phyloP scores from a whole-genome alignment of 1,140 invertebrate genomes.

The Neoseiulus cucumeris region DNA sequence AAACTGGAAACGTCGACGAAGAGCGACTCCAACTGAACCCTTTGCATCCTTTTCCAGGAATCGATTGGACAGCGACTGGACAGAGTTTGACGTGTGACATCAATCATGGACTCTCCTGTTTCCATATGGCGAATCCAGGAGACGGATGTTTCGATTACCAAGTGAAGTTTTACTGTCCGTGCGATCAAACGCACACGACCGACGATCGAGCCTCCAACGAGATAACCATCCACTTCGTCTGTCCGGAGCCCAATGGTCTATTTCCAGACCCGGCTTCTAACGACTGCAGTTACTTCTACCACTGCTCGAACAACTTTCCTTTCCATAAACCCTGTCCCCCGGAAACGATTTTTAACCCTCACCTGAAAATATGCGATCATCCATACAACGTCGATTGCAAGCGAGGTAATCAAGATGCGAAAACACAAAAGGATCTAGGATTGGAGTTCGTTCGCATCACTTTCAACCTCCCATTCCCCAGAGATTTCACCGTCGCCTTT shows the following conservation, averaged over 20 bases:
- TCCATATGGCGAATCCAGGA: conserved; percentile 21
- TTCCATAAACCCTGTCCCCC: conserved; percentile 38
- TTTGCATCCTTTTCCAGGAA: background rate
- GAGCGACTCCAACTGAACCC: background rate
- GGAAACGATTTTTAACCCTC: conserved; percentile 52
- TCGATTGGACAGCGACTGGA: background rate
- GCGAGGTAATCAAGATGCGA: no score
- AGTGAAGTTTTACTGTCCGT: conserved; percentile 26
- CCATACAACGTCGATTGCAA: conserved; percentile 59
- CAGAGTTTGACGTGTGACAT: conserved; percentile 24
- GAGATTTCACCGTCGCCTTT: no score
- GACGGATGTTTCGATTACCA: conserved; percentile 25
- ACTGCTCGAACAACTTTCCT: background rate
- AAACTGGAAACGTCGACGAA: background rate
- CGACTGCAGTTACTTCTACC: conserved; percentile 8
- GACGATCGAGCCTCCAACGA: background rate
- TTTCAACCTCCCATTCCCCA: no score
- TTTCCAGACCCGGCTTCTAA: background rate
- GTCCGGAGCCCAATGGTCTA: background rate
- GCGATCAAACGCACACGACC: conserved; percentile 14
- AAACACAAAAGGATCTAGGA: no score
- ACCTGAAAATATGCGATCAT: conserved; percentile 54
- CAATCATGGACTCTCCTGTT: conserved; percentile 24
- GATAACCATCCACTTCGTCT: background rate
- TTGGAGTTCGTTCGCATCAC: no score